Base-by-base conservation (phyloP, 2,113 vertebrate species). In the Enhydra lutris region DNA sequence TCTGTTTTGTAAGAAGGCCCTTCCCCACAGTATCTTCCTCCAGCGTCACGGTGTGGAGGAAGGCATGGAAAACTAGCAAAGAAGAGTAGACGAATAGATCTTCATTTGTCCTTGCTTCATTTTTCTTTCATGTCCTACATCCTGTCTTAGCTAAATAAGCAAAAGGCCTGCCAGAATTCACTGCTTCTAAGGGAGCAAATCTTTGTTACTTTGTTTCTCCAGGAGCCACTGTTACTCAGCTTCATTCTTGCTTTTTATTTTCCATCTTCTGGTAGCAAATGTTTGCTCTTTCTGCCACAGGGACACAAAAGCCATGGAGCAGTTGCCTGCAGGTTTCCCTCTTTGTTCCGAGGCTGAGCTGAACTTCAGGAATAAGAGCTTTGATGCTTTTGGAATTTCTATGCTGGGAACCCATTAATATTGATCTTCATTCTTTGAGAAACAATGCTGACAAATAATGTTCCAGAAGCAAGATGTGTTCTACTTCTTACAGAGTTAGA, bases 401-500 rank as follows among this genome's bases (percentile, higher is more conserved):
- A 0, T 94, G 24, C 21, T 94, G 45, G 63, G 15, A 90, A 79
- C n/a, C 82, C 50, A 82, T 79, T 93, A 47, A 20, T 87, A 65
- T 52, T 73, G 74, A 79, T 94, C 47, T 80, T n/a, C 82, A 34
- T 90, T 92, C 57, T 52, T 63, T 81, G 52, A 78, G 71, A 90
- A 96, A 81, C 5, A 3, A 34, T 67, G 26, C 3, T 65, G 29
- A 80, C 73, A 95, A 92, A 55, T 79, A 92, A 55, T 74, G 11
- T 87, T 94, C 42, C 47, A 36, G 21, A 80, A 63, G 80, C 50
- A 47, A n/a, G 34, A 11, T 81, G 6, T 83, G 39, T 85, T 80
- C 29, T 92, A 67, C 31, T 87, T 84, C 39, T 14, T 87, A 42
- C 36, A 88, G 52, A 84, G 95, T 95, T 96, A 82, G 34, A 94